Evolutionary conservation across 2,113 vertebrate genomes (phyloP).

Genomic region (Notarius quadriscutis): DNA sequence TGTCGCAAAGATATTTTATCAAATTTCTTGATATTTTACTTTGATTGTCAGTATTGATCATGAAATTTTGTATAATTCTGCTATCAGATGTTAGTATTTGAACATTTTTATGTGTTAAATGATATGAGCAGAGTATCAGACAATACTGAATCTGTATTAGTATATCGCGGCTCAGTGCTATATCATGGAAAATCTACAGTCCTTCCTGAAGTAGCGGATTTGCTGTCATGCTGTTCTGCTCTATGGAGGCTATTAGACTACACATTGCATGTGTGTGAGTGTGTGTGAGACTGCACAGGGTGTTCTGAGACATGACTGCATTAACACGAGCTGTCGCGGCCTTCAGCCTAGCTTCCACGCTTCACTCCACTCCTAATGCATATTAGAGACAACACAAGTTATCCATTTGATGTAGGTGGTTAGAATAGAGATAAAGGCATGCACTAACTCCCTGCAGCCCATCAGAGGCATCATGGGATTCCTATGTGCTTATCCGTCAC

Average conservation of each 20-base stretch:
- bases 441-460: slow-evolving; percentile 76
- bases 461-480: slow-evolving; percentile 76
- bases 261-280: not conserved
- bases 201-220: not conserved
- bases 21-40: not conserved
- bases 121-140: not conserved
- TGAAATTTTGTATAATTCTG: not conserved
- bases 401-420: slow-evolving; percentile 87
- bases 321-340: slow-evolving; percentile 66
- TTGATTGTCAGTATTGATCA: not conserved
- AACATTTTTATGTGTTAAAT: not conserved
- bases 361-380: slow-evolving; percentile 81
- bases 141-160: not conserved
- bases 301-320: slow-evolving; percentile 50
- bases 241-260: not conserved
- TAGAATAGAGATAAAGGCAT: slow-evolving; percentile 82
- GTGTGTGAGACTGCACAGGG: not conserved
- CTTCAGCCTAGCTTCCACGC: slow-evolving; percentile 77
- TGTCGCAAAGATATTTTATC: too few species aligned
- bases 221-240: not conserved
- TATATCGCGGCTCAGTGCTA: not conserved
- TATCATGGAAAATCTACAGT: not conserved
- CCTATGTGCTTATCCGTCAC: slow-evolving; percentile 80
- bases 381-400: slow-evolving; percentile 85
- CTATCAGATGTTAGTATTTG: not conserved